A percentile compares a stretch with the other conserved stretches of the same genome.
phyloP scores from a whole-genome alignment of 2,797 vertebrate genomes.

The Enoplosus armatus region DNA sequence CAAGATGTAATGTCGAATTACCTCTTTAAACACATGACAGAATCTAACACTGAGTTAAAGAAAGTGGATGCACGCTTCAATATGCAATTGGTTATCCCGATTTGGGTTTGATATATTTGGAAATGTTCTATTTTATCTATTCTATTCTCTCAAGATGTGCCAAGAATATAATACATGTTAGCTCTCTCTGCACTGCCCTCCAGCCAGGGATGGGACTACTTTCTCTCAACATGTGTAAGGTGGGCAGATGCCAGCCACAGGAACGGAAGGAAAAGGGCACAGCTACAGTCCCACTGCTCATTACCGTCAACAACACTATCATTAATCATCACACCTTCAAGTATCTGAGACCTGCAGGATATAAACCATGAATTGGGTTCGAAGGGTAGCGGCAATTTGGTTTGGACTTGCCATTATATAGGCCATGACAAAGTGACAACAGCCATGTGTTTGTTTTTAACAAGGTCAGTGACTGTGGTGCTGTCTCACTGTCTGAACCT shows the following conservation, averaged over 20 bases:
- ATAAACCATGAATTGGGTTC: slow-evolving; percentile 28
- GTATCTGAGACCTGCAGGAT: slow-evolving; percentile 42
- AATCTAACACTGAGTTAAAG: background rate
- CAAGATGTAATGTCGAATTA: background rate
- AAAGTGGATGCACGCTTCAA: slow-evolving; percentile 10
- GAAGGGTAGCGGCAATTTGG: slow-evolving; percentile 14
- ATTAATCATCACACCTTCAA: slow-evolving; percentile 71
- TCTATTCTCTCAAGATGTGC: slow-evolving; percentile 9
- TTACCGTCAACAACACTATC: slow-evolving; percentile 45
- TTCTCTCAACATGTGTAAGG: slow-evolving; percentile 50
- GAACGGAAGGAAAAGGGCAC: slow-evolving; percentile 59
- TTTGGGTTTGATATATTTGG: background rate
- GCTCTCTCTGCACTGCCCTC: slow-evolving; percentile 42
- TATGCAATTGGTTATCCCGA: background rate
- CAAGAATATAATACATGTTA: slow-evolving; percentile 33
- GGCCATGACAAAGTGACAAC: slow-evolving; percentile 43
- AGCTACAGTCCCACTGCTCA: slow-evolving; percentile 51
- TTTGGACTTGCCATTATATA: slow-evolving; percentile 35
- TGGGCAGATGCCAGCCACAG: slow-evolving; percentile 69
- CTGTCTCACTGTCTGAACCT: background rate
- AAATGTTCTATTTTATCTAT: background rate
- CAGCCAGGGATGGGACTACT: slow-evolving; percentile 44
- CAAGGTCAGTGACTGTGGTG: slow-evolving; percentile 25
- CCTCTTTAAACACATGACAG: background rate
- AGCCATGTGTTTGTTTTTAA: slow-evolving; percentile 20